Evolutionary conservation across 1,140 invertebrate species (phyloP), one percentile per base, ranked within the genome.

Genomic region (Drosophila lacteicornis): DNA sequence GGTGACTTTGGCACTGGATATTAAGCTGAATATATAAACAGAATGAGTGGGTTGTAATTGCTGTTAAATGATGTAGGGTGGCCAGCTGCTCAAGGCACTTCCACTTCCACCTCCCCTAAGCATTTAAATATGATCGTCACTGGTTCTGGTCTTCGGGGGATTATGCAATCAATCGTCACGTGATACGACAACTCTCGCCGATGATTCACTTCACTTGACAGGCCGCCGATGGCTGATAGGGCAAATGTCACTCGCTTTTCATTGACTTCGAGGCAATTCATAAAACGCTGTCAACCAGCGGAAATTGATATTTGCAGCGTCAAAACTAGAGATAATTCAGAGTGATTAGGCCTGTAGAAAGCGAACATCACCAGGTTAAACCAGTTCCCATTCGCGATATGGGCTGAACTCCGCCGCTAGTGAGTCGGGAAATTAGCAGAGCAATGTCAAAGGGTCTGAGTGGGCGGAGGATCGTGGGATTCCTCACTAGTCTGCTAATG

Each of bases 21-120:
- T 71, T 40, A 30, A 38, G 68, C 36, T 73, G 25, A 57, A 65
- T 57, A 75, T 65, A 57, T 50, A 36, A 25, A 42, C 42, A 63
- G 57, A 43, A 73, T 38, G 36, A 36, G 74, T 77, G 75, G 75
- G 63, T 11, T 45, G 49, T 77, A 69, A 77, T 77, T 69, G 75
- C 63, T 69, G 74, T 13, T 69, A 68, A 77, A 50, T 69, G 74
- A 77, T 77, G 63, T 77, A 50, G 63, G 75, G 56, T 61, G 59
- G 47, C 47, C 75, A 77, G 62, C 62, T 77, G 43, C 27, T 36
- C 56, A 56, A 42, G 63, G 47, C 62, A 27, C 53, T 66, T 73
- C 40, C 46, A 30, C 33, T 6, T 3, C 2, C 33, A 36, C 33
- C 33, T 36, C 33, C 51, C 17, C 17, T 27, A 33, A 36, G 53